These are phyloP conservation scores for Mustela erminea DNA, from an alignment of 2,797 vertebrate species.

Conservation along the genomic window DNA sequence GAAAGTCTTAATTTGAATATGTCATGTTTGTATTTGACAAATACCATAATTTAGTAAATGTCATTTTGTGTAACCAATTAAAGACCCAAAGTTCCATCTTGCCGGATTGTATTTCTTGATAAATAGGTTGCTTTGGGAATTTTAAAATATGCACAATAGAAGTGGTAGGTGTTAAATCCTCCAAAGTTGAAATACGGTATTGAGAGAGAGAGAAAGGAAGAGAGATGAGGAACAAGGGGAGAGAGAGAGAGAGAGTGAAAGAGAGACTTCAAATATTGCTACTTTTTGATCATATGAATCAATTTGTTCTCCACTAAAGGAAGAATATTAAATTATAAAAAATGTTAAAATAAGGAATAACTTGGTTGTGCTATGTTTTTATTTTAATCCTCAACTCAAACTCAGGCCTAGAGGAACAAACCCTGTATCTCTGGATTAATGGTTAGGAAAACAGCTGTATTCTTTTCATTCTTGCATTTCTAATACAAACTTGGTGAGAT, in stretches of 20 bases:
- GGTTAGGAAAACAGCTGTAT: conserved; percentile 79
- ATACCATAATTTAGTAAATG: neutral
- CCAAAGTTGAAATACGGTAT: conserved; percentile 10
- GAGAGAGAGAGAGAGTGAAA: neutral
- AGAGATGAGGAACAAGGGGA: neutral
- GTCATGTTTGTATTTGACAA: conserved; percentile 3
- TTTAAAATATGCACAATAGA: conserved; percentile 38
- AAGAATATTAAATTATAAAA: conserved; percentile 60
- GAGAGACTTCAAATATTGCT: conserved; percentile 37
- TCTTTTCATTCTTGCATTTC: conserved; percentile 77
- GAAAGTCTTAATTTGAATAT: neutral
- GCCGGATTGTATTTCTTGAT: neutral
- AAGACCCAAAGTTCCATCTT: neutral
- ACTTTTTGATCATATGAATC: conserved; percentile 76
- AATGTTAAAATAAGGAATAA: neutral
- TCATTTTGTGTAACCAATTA: neutral
- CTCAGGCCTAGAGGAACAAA: conserved; percentile 73
- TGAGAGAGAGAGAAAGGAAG: conserved; percentile 46
- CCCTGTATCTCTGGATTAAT: conserved; percentile 50
- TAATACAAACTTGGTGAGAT: conserved; percentile 55
- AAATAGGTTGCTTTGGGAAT: neutral
- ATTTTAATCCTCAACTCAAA: conserved; percentile 84
- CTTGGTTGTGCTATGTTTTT: neutral
- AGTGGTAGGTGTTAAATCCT: neutral
- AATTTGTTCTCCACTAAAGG: conserved; percentile 81